Evolutionary conservation across 2,888 invertebrate genomes (phyloP), one percentile per base, ranked within the genome.

Genomic region (Lycophotia porphyrea): DNA sequence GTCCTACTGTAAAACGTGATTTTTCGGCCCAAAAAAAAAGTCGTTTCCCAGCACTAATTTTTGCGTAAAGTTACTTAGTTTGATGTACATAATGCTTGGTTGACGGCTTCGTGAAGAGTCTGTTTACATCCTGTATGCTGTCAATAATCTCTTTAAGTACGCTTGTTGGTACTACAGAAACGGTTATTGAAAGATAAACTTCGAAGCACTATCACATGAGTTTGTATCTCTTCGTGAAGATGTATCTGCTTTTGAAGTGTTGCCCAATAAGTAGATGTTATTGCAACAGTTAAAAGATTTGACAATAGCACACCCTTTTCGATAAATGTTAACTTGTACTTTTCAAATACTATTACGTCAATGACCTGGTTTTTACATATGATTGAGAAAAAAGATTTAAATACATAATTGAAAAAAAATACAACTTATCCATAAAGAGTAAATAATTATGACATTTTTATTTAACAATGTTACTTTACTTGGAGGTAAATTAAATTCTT

Each of bases 241-340:
- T 47, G 31, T 31, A 71, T n/a, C 15, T 58, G 13, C 34, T 49
- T 9, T 44, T 15, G 36, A 39, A 76, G 65, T 24, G 3, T 65
- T 76, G 21, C 44, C 9, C 39, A 74, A 74, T 34, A n/a, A n/a
- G n/a, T n/a, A 61, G 1, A 7, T 21, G 61, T 24, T 52, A 31
- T 24, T 74, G 15, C 2, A 15, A 27, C 9, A 52, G 61, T 42
- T 27, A 11, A 42, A 49, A 44, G 18, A 36, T 64, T 76, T 75
- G 52, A 55, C 27, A 64, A 36, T 55, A 36, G 27, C 27, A 36
- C 42, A 36, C 52, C 34, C 5, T 27, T 76, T 31, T 36, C 4
- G 76, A 64, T 76, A 75, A 47, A 31, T 18, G 1, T 52, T 31
- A 24, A 36, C 42, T 44, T 34, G 61, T 27, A 21, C 18, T 31